phyloP scores from a whole-genome alignment of 2,797 vertebrate species.

The Heliangelus exortis region DNA sequence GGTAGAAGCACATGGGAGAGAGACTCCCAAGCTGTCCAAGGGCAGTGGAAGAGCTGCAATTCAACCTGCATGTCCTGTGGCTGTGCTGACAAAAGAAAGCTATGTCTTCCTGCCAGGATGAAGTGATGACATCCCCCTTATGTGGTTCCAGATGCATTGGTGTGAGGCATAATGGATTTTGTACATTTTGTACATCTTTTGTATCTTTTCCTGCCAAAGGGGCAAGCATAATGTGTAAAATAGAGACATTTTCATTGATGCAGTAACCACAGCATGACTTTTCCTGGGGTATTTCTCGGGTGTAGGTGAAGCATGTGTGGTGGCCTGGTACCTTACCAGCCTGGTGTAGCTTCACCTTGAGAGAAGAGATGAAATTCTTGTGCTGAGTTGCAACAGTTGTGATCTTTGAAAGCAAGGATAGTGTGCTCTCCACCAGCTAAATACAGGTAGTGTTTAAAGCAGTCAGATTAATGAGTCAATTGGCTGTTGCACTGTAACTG shows the following conservation, averaged over 20 bases:
- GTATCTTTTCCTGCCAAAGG: neutral
- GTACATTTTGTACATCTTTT: neutral
- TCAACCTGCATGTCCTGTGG: neutral
- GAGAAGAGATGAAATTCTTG: neutral
- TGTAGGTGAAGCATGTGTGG: neutral
- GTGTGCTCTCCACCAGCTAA: neutral
- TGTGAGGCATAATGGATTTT: neutral
- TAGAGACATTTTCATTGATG: neutral
- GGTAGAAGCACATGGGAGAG: neutral
- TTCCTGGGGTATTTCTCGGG: neutral
- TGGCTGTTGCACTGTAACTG: neutral
- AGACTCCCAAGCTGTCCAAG: neutral
- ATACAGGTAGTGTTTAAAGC: neutral
- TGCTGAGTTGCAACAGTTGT: neutral
- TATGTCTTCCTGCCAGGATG: neutral
- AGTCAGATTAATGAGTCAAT: neutral
- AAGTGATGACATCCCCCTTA: neutral
- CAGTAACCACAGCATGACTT: neutral
- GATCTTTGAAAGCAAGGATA: neutral
- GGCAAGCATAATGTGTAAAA: rapidly evolving
- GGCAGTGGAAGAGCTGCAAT: neutral
- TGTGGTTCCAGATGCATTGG: neutral
- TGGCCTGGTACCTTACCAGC: neutral
- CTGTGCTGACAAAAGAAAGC: neutral
- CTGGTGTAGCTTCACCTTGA: neutral